These are phyloP conservation scores for Pseudomyrmex flavicornis DNA, from an alignment of 1,140 invertebrate species.

Conservation along the genomic window DNA sequence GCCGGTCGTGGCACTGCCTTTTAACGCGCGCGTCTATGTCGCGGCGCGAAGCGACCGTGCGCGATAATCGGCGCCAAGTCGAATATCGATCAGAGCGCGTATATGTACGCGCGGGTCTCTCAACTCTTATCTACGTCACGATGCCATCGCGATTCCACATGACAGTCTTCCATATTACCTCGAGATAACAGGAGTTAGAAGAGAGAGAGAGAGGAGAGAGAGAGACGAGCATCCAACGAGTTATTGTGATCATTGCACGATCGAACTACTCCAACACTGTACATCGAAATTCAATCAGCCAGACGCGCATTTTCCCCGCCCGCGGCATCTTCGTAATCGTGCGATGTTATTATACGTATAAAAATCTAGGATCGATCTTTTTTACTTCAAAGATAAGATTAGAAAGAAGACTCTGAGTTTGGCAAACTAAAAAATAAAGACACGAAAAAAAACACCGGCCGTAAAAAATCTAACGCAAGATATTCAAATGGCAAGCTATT, in stretches of 20 bases:
- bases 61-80: slow-evolving; percentile 74
- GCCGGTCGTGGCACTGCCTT: slow-evolving; percentile 73
- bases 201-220: background rate
- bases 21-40: slow-evolving; percentile 69
- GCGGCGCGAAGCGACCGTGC: slow-evolving; percentile 52
- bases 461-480: no score
- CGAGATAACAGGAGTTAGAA: background rate
- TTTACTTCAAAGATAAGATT: no score
- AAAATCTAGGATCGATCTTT: no score
- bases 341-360: no score
- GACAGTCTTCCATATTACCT: background rate
- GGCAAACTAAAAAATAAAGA: no score
- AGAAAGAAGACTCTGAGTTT: no score
- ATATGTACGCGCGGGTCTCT: slow-evolving; percentile 40
- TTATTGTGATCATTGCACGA: background rate
- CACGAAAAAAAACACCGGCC: no score
- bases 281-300: no score
- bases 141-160: slow-evolving; percentile 17
- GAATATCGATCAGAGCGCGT: slow-evolving; percentile 74
- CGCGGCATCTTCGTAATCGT: no score
- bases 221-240: background rate
- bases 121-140: slow-evolving; percentile 23
- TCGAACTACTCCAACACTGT: background rate
- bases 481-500: no score
- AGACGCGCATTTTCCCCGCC: no score